These are phyloP conservation scores for Syngnathus acus DNA, from an alignment of 2,797 vertebrate genomes.

Conservation along the genomic window DNA sequence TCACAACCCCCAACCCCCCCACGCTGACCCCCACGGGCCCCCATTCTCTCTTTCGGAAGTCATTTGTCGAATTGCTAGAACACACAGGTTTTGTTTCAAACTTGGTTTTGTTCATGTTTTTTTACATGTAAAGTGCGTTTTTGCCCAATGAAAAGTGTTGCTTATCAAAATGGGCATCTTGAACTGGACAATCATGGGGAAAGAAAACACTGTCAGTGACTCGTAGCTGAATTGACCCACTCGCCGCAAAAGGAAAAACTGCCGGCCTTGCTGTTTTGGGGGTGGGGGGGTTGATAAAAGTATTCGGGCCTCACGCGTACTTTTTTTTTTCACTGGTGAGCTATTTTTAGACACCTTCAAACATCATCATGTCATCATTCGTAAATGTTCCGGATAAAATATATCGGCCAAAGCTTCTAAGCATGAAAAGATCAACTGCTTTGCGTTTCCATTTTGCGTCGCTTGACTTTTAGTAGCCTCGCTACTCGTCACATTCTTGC, in stretches of 20 bases:
- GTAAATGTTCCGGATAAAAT: too few relatives aligned
- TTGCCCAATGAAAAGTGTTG: not conserved
- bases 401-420: too few relatives aligned
- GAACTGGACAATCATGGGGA: not conserved
- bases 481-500: too few relatives aligned
- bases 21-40: constrained; percentile 1
- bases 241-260: not conserved
- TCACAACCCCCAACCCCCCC: constrained; percentile 30
- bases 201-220: not conserved
- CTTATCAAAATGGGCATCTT: not conserved
- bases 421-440: too few relatives aligned
- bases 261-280: not conserved
- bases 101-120: not conserved
- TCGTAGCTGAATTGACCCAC: not conserved
- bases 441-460: too few relatives aligned
- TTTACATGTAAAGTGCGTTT: not conserved
- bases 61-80: constrained; percentile 47
- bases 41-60: constrained; percentile 39
- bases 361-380: too few relatives aligned
- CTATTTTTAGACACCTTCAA: too few relatives aligned
- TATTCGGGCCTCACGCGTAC: too few relatives aligned
- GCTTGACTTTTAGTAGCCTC: too few relatives aligned
- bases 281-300: too few relatives aligned
- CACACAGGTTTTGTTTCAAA: not conserved
- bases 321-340: too few relatives aligned